Conservation (phyloP, 2,888 invertebrate genomes). For the Spodoptera picta region DNA sequence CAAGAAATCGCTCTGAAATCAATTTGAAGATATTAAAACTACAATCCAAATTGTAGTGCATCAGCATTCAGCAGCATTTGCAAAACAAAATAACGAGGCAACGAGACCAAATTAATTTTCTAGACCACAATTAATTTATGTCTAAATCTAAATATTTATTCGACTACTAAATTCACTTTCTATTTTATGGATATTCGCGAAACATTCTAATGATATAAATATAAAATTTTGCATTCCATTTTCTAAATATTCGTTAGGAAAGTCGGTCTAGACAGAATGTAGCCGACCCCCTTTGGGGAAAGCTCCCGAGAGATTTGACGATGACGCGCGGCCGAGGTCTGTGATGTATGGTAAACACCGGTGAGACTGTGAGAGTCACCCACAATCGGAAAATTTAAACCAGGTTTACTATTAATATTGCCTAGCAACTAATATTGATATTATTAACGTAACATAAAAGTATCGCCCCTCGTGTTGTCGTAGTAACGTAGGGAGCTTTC, state of each 20-base stretch:
- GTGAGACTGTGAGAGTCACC: slow-evolving; percentile 67
- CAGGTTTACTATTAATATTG: slow-evolving; percentile 73
- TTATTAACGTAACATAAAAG: slow-evolving; percentile 59
- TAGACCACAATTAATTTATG: slow-evolving; percentile 24
- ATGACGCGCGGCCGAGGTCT: slow-evolving; percentile 36
- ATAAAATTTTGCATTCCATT: slow-evolving; percentile 22
- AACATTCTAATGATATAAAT: slow-evolving; percentile 27
- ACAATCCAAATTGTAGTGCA: too few relatives aligned
- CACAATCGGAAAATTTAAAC: slow-evolving; percentile 76
- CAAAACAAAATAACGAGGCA: too few relatives aligned
- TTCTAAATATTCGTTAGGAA: slow-evolving; percentile 43
- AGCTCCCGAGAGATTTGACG: slow-evolving; percentile 52
- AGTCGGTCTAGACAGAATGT: slow-evolving; percentile 45
- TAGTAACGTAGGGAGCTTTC: slow-evolving; percentile 25
- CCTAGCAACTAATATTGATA: slow-evolving; percentile 75
- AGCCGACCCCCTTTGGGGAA: slow-evolving; percentile 42
- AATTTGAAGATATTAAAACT: too few relatives aligned
- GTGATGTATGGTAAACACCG: slow-evolving; percentile 54
- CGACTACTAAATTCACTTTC: slow-evolving; percentile 42
- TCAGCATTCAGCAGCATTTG: too few relatives aligned
- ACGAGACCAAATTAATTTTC: slow-evolving; percentile 20
- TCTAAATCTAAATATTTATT: slow-evolving; percentile 12
- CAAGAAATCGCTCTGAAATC: too few relatives aligned
- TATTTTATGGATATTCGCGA: slow-evolving; percentile 42
- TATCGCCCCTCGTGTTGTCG: slow-evolving; percentile 18